Evolutionary conservation across 37 sponge, comb jelly and placozoan species (phyloP), one percentile per base, ranked within the genome.

Genomic region (Geodia barretti): DNA sequence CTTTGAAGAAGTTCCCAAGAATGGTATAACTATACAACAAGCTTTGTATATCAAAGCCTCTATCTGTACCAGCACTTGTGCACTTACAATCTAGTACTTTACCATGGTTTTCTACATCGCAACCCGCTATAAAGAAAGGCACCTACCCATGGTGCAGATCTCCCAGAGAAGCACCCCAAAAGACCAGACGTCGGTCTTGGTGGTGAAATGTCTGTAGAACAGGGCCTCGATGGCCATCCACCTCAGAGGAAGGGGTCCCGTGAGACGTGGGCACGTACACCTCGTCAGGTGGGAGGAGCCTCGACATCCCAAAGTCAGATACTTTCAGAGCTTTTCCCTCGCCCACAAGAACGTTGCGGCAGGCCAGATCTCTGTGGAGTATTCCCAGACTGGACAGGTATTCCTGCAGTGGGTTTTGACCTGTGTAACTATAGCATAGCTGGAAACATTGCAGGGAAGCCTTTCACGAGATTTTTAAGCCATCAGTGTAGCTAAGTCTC

Each of bases 181-280:
- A 1, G 92, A 79, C 92, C 92, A 92, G 60, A 87, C 88, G 31
- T 92, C 92, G 43, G 88, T 82, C 19, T 83, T 66, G 5, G 85
- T 87, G 3, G 88, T 92, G 81, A 79, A 92, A 19, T 79, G 80
- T 32, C 92, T 72, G 8, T 79, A 62, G n/a, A 62, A 35, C 31
- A 92, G 64, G 14, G 92, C 83, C 76, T 92, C 92, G 20, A 87
- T 74, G 42, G 92, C 79, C 88, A 92, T 92, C 92, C 92, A 92
- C 19, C 89, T 54, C 38, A 83, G 70, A n/a, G 92, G 92, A 4
- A 92, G 81, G 5, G 61, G 65, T 7, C 92, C n/a, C 88, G 43
- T 84, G 80, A 9, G 80, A 78, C 33, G 80, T 87, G 62, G 62
- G 78, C 33, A 87, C 83, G 61, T 92, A 92, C 24, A 79, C 83